Evolutionary conservation across 2,888 invertebrate species (phyloP), one percentile per base, ranked within the genome.

Genomic region (Epinotia brunnichana): DNA sequence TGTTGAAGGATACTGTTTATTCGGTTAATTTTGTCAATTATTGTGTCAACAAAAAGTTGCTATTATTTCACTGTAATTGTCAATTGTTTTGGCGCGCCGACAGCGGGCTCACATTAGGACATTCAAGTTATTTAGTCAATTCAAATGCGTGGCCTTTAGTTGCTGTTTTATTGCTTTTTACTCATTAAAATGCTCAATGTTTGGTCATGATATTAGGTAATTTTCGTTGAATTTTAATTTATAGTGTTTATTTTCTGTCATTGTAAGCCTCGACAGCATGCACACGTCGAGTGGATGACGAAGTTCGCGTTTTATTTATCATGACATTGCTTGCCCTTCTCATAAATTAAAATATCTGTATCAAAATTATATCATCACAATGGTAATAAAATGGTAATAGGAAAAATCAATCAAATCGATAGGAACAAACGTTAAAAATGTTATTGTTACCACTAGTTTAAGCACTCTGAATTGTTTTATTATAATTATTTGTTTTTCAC

Each of bases 361-460:
- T 68, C 54, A 48, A 66, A 68, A 60, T 60, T 61, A 44, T 61
- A 73, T 68, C 73, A 73, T 69, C 68, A 72, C 67, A 72, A 72
- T 77, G 71, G 73, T 70, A 75, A 75, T 77, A 62, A 60, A 72
- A 68, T 70, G 69, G 78, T 78, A 76, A 75, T 79, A 76, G 78
- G 72, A 78, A 82, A 35, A 81, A 76, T 79, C 78, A 81, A 82
- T 83, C 73, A 73, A 73, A 73, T 81, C 76, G 81, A 84, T 86
- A 82, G 78, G 78, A 83, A 81, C 79, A 83, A 84, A 82, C 84
- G 81, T 86, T 87, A 76, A 85, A 83, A 87, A 89, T 90, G 87
- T 91, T 90, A 88, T 91, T 91, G 93, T 93, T 93, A 93, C 92
- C 92, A 93, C 87, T 93, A 93, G 92, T 87, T 83, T 92, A 90